Evolutionary conservation across 1,140 invertebrate species (phyloP), one percentile per base, ranked within the genome.

Genomic region (Drosophila ananassae): DNA sequence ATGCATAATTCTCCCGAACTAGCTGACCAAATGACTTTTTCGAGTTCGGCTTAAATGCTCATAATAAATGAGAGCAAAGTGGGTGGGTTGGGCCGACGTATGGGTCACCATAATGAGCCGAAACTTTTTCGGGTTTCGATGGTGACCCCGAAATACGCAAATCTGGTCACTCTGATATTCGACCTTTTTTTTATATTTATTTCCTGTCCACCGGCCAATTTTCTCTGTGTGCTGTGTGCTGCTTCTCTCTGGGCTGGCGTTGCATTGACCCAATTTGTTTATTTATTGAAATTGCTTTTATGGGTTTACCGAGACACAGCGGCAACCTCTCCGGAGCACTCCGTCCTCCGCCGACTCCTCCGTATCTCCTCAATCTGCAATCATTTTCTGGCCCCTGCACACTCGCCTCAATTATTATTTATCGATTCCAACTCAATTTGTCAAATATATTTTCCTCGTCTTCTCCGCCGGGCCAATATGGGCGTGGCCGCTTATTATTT

Each of bases 221-320:
- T 37, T 69, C 12, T 56, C 37, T n/a, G 50, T 22, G 34, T 13
- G 47, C 17, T n/a, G 44, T 25, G 24, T 25, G 25, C 25, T 25
- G 25, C 25, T 28, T 28, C 63, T 48, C 66, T 39, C 51, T 10
- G 51, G 24, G 13, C 24, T 28, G 73, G 21, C 52, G 22, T 62
- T 85, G 74, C 71, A 73, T 66, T 87, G 83, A 89, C 83, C 83
- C 68, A 87, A 77, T 82, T 87, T 89, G 67, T 74, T 85, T 85
- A 85, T 85, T 85, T 85, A 87, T 87, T 87, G 72, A 76, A 87
- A 89, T 89, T 82, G 79, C 75, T 89, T 87, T 87, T 82, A 66
- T 72, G 47, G 63, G 50, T 22, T 21, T 17, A 10, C 63, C 28
- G 60, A 66, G 53, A 62, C 25, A 32, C 39, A 58, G 52, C 41